These are phyloP conservation scores for Synergus umbraculus DNA, from an alignment of 2,888 invertebrate species.

Conservation along the genomic window DNA sequence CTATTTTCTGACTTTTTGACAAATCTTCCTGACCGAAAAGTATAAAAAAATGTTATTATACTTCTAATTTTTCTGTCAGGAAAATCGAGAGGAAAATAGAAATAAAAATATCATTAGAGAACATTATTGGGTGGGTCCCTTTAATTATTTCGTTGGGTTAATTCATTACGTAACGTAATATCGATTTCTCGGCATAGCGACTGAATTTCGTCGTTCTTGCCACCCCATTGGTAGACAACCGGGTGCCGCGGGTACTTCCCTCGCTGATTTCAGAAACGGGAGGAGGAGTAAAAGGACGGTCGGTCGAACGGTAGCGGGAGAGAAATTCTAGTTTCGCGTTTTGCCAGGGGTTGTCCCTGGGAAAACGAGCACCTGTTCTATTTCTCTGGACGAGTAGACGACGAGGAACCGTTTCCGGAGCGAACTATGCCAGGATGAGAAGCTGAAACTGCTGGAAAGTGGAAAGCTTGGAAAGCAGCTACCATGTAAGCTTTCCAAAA, in stretches of 20 bases:
- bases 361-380: constrained; percentile 72
- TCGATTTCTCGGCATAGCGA: constrained; percentile 56
- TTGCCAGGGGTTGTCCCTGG: constrained; percentile 73
- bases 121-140: neutral
- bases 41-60: no score
- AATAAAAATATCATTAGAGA: neutral
- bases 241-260: constrained; percentile 57
- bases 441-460: constrained; percentile 42
- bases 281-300: constrained; percentile 59
- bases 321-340: constrained; percentile 67
- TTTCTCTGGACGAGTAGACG: constrained; percentile 63
- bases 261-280: constrained; percentile 57
- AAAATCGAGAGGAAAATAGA: no score
- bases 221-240: constrained; percentile 56
- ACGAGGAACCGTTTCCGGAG: constrained; percentile 55
- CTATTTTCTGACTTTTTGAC: no score
- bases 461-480: constrained; percentile 51
- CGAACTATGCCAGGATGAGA: constrained; percentile 39
- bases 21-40: no score
- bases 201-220: constrained; percentile 57
- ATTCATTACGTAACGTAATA: constrained; percentile 54
- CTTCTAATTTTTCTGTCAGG: no score
- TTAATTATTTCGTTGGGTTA: constrained; percentile 25
- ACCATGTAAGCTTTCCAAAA: constrained; percentile 53
- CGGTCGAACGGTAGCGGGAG: constrained; percentile 55